Base-by-base conservation (phyloP, 2,113 vertebrate species). In the Bombycilla garrulus region DNA sequence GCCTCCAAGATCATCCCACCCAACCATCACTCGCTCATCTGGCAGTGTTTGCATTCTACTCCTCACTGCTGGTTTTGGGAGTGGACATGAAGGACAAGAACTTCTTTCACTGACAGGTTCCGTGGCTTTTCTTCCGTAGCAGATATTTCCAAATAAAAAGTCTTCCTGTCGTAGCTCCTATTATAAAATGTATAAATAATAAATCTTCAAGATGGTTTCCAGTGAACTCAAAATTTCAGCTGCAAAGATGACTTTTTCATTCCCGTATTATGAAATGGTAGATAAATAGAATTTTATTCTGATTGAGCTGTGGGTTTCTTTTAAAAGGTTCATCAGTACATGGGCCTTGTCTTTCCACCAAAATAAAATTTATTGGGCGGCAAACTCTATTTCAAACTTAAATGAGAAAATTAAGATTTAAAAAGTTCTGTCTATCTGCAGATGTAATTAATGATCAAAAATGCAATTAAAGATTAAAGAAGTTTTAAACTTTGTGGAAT, bases 351-450 rank as follows among this genome's bases (percentile, higher is more conserved):
- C 81, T 71, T 51, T 88, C 44, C 60, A 67, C 36, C 93, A 78
- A 93, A 88, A 77, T 77, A 53, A 94, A 94, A 95, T 88, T 29
- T 84, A 84, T 60, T 91, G 83, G 35, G 56, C 48, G 80, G 67
- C 1, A 36, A 94, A 51, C 51, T 74, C 50, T 58, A 78, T 93
- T 96, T 92, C 65, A 79, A 90, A 81, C 33, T 36, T 88, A 94
- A 94, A 95, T 96, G 83, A 86, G 73, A 94, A 94, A 86, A 96
- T 91, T 93, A 95, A 96, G 91, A 86, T 97, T 91, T 96, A 64
- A 95, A 94, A 95, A 91, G 80, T 84, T 92, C 81, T 64, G n/a
- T 65, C 93, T 93, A 23, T 93, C 85, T 66, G 51, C 53, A 79
- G 33, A 86, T 67, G 35, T 94, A 96, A 94, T 94, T 93, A 92